Base-by-base conservation (phyloP, 2,797 vertebrate genomes). In the Hephaestus fuliginosus region DNA sequence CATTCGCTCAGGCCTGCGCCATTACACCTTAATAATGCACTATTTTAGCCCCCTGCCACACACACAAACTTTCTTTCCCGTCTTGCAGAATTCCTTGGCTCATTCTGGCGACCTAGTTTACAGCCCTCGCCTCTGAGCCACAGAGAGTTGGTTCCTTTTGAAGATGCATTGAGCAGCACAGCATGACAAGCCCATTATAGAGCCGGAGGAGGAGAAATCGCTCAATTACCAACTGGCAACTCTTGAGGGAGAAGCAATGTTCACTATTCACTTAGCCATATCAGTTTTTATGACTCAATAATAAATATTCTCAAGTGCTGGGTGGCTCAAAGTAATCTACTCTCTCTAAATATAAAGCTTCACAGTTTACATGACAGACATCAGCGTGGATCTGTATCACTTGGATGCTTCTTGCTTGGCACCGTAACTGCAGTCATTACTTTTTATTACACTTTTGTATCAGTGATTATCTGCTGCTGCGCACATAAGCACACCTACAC, bases 21-120 rank as follows among this genome's bases (percentile, higher is more conserved):
- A 78, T 78, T 74, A 71, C 85, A 85, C 76, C 74, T 91, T 75
- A 92, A 91, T 91, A 91, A 92, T 91, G 89, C 82, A 86, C 86
- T 70, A 48, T 81, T 87, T 84, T 49, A 78, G 18, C 74, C 55
- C 55, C 62, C 74, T 33, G 30, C 17, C n/a, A 41, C 58, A 74
- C 62, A 39, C 76, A 75, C 64, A 83, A 92, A 91, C 86, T 91
- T 88, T 87, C 84, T 85, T 81, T 85, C 87, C 83, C 39, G 82
- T 84, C 88, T 93, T 81, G 86, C 87, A 86, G 87, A 93, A 91
- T 91, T 92, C 88, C 86, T 86, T 67, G 76, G 87, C 90, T 90
- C 90, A 78, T 90, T 88, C 75, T 77, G 78, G 91, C 91, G 92
- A 95, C 95, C 94, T 94, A 96, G 91, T 95, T 96, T 94, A 78